Evolutionary conservation across 2,888 invertebrate species (phyloP), one percentile per base, ranked within the genome.

Genomic region (Helobdella robusta): DNA sequence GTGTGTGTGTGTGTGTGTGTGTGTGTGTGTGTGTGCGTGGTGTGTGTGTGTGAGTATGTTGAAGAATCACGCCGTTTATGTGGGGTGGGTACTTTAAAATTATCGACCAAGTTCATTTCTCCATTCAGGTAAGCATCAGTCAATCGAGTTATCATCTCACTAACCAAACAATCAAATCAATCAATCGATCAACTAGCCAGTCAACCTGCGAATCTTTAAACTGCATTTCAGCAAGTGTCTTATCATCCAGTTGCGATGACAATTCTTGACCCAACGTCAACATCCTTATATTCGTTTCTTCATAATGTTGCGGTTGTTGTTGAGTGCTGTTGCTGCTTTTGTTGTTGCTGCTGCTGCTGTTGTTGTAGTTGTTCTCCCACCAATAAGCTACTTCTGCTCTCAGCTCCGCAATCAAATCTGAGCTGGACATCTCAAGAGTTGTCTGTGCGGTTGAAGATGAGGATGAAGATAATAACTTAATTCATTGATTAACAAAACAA

Each of bases 311-410:
- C 18, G 40, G 11, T 44, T 65, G 58, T 5, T 62, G 36, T n/a
- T 30, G 28, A 6, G 32, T 35, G 30, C 66, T 76, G 74, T 20
- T 73, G 71, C 35, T 66, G 54, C 36, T 67, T 63, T 59, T 64
- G 60, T 32, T 65, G 64, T 30, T 68, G 66, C 35, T 65, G 67
- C 36, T 74, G 73, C 30, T 71, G 72, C 58, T 75, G 72, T 64
- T 77, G 76, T 66, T 75, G 75, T 46, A 44, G n/a, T 28, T 62
- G 1, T 36, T 70, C 69, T 91, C 91, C 89, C 91, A 92, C 92
- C 92, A 93, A 71, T 89, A 87, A n/a, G 90, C 89, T 65, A 93
- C 90, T 82, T 93, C 93, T 0, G 93, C 93, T 69, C 93, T 83
- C 63, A 94, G 81, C 78, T 93, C 93, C 2, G 91, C 92, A 32